Evolutionary conservation across 2,797 vertebrate genomes (phyloP).

Genomic region (Falco naumanni): DNA sequence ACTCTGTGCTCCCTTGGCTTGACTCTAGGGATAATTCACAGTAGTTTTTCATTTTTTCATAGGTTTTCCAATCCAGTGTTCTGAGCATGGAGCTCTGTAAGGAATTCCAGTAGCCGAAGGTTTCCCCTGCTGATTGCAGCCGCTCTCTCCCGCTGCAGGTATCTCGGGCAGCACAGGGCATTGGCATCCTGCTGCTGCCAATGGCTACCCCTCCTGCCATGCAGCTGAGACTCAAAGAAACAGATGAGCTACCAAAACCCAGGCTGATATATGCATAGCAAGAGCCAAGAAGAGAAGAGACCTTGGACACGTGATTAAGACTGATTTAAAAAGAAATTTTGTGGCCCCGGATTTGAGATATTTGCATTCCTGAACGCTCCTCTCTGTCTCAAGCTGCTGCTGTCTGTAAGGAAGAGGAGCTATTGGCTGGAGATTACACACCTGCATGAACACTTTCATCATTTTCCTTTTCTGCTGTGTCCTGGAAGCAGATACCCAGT

Average conservation of each 20-base stretch:
- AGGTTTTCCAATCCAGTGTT: neutral
- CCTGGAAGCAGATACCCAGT: neutral
- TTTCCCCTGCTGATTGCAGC: neutral
- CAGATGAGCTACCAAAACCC: neutral
- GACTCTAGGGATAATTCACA: neutral
- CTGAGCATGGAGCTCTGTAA: fast-evolving
- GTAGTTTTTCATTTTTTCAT: neutral
- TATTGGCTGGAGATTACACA: neutral
- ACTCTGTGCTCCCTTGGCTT: neutral
- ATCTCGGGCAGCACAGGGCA: neutral
- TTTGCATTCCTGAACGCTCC: neutral
- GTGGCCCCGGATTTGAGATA: neutral
- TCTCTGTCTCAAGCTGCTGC: neutral
- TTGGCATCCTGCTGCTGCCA: neutral
- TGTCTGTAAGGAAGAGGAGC: neutral
- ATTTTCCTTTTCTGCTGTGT: neutral
- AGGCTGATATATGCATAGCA: neutral
- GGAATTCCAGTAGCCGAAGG: neutral
- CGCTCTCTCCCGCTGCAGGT: neutral
- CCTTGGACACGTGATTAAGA: fast-evolving
- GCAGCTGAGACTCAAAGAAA: neutral
- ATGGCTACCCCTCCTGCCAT: neutral
- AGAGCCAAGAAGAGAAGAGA: neutral
- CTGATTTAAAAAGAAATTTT: neutral
- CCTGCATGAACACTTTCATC: neutral